These are phyloP conservation scores for Phytoseiulus persimilis DNA, from an alignment of 2,888 invertebrate species.

Conservation along the genomic window DNA sequence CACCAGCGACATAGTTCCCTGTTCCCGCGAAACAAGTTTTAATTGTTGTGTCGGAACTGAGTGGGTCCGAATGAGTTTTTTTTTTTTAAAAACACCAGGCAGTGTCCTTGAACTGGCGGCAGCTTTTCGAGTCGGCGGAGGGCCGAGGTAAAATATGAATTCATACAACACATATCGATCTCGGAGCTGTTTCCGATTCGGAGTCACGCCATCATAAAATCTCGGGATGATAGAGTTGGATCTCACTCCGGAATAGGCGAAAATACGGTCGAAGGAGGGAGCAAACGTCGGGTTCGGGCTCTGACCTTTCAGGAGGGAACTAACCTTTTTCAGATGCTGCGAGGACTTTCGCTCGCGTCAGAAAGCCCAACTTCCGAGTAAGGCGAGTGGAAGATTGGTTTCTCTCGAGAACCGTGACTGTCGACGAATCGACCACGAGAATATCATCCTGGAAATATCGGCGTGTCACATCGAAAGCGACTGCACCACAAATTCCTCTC, in stretches of 20 bases:
- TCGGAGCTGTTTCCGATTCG: not conserved
- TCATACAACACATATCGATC: not conserved
- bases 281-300: too few relatives aligned
- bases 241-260: too few relatives aligned
- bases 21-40: not conserved
- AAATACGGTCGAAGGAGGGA: too few relatives aligned
- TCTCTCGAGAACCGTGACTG: slow-evolving; percentile 7
- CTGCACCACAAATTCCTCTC: too few relatives aligned
- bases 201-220: not conserved
- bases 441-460: not conserved
- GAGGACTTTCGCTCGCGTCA: not conserved
- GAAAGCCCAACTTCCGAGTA: slow-evolving; percentile 14
- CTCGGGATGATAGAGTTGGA: too few relatives aligned
- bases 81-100: not conserved
- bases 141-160: not conserved
- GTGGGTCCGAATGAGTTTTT: too few relatives aligned
- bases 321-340: not conserved
- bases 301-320: too few relatives aligned
- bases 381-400: not conserved
- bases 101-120: not conserved
- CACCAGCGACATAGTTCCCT: slow-evolving; percentile 26
- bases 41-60: too few relatives aligned
- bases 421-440: not conserved
- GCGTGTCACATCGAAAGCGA: too few relatives aligned
- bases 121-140: not conserved